phyloP scores from a whole-genome alignment of 2,113 vertebrate species.

The Pluvianellus socialis region DNA sequence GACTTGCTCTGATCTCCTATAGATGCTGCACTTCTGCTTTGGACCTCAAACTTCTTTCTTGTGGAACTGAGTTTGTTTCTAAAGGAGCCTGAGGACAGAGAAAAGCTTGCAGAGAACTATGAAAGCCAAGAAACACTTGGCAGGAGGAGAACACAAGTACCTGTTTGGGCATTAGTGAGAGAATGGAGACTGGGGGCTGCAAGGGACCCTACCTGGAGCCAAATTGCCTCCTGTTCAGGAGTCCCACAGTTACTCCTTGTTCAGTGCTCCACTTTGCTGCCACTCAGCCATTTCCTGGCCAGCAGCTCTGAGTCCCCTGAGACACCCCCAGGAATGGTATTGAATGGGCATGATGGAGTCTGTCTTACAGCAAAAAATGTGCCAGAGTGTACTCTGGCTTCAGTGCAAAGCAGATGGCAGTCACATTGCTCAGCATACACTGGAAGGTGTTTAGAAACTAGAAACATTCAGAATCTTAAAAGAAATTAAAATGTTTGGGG shows the following conservation, averaged over 20 bases:
- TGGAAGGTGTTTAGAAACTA: not conserved
- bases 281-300: not conserved
- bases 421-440: not conserved
- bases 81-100: not conserved
- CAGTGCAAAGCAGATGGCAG: not conserved
- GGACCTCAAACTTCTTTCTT: not conserved
- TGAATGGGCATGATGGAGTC: not conserved
- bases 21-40: not conserved
- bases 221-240: not conserved
- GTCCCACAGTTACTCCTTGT: not conserved
- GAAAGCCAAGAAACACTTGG: not conserved
- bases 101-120: not conserved
- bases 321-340: not conserved
- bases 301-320: not conserved
- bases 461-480: not conserved
- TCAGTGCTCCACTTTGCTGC: not conserved
- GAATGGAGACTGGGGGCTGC: not conserved
- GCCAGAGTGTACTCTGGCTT: not conserved
- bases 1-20: not conserved
- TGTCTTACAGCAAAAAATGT: not conserved
- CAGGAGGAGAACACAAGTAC: not conserved
- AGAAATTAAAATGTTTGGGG: not conserved
- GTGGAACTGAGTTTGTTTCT: not conserved
- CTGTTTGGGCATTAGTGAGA: not conserved
- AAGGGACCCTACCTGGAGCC: not conserved